Evolutionary conservation across 2,113 vertebrate genomes (phyloP), one percentile per base, ranked within the genome.

Genomic region (Glaucidium brasilianum): DNA sequence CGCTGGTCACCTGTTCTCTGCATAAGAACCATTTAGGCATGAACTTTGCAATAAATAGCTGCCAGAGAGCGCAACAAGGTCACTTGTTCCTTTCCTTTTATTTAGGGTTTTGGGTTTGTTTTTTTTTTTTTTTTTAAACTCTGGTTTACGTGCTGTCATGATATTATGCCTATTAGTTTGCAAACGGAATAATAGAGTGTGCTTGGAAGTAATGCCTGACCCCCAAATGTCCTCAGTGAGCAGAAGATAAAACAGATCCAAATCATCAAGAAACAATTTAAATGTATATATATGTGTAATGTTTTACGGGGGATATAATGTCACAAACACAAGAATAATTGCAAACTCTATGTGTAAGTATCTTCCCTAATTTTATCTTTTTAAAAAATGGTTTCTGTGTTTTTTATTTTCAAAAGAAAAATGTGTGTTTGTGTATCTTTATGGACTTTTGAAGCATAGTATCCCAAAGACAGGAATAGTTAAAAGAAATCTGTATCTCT

Each of bases 11-110:
- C 99, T 99, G 99, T 98, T 98, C 98, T 97, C 97, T 97, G 96
- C 98, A 98, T 97, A 96, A 97, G 96, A 99, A 96, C 97, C 98
- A 99, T 98, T 99, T 99, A 99, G 98, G 98, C 98, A 99, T 98
- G 98, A 99, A 99, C 98, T 98, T 99, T 98, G 98, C 98, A 98
- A 99, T 99, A 99, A 99, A 99, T 99, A 99, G 98, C 98, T 98
- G 98, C 94, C 91, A 96, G 95, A 97, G 94, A 97, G 97, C 62
- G 62, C 98, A 93, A 97, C 93, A 96, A 97, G 93, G 90, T 98
- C 94, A 96, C 95, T 97, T 90, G 73, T 93, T 97, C 97, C 97
- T 97, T 95, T 92, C 92, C 93, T 93, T 96, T 97, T 30, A 47
- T 19, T 47, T 47, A 47, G 45, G 20, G 12, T 43, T 11, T 43